Base-by-base conservation (phyloP, 2,888 invertebrate genomes). In the Drosophila helvetica region DNA sequence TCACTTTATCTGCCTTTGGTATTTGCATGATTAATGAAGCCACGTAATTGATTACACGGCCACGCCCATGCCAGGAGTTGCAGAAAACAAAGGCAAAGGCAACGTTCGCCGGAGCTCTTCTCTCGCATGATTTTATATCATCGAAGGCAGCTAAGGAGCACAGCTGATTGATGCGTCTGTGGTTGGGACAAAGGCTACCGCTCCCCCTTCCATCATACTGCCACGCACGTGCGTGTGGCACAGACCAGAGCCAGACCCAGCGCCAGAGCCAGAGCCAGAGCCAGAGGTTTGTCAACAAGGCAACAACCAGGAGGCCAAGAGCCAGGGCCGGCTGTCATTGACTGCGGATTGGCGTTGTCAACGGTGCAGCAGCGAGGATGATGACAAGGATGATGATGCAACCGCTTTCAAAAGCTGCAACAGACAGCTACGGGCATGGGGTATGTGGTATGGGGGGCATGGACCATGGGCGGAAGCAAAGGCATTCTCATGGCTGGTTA, bases 1-100 rank as follows among this genome's bases (percentile, higher is more conserved):
- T 25, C 50, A 38, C 33, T 55, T 47, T 51, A 48, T 67, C 65
- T 73, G 54, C 54, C 65, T 67, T 46, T 72, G 72, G 71, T 82
- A 85, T 87, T 86, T 87, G 87, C 86, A 87, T 87, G 86, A 86
- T 86, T 87, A 86, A 86, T 86, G 86, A 83, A 87, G 75, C 77
- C 76, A 77, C 67, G 74, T 86, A 87, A 86, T 87, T 86, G 87
- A 86, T 87, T 82, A 81, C 70, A 79, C 43, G 77, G 69, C 70
- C 75, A 74, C 77, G 65, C 75, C 75, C 74, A 61, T 47, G 54
- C 47, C 46, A 27, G 27, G 30, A 18, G 46, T 52, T 43, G 51
- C 48, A 25, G 22, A 42, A 53, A 53, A 18, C 46, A 50, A 53
- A 43, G 64, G 17, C 56, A 71, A 19, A 56, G 45, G 56, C 48